Evolutionary conservation across 2,113 vertebrate genomes (phyloP).

Genomic region (Tautogolabrus adspersus): DNA sequence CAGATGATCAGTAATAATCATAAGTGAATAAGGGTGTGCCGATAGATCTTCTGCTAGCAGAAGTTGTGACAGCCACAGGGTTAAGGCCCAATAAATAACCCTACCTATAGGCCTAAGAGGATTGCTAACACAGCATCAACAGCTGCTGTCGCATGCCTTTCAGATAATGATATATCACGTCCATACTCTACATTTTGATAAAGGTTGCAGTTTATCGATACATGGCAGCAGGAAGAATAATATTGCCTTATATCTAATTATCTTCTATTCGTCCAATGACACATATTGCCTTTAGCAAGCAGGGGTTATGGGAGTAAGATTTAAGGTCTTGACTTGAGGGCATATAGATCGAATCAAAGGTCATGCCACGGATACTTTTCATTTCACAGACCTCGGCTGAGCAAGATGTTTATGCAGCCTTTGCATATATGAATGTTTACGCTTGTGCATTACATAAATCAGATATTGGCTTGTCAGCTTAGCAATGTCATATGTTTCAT

Average conservation of each 20-base stretch:
- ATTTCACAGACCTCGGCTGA: constrained; percentile 66
- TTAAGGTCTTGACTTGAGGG: constrained; percentile 75
- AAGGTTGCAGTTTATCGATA: constrained; percentile 77
- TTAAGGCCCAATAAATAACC: constrained; percentile 61
- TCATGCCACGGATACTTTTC: constrained; percentile 72
- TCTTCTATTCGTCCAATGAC: constrained; percentile 71
- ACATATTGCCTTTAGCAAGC: constrained; percentile 66
- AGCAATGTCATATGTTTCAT: constrained; percentile 61
- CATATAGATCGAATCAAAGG: constrained; percentile 75
- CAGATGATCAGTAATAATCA: constrained; percentile 91
- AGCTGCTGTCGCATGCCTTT: constrained; percentile 58
- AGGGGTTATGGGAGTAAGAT: constrained; percentile 70
- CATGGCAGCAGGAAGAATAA: constrained; percentile 66
- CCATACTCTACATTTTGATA: constrained; percentile 76
- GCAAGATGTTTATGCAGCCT: constrained; percentile 39
- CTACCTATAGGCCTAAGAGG: constrained; percentile 78
- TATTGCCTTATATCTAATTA: constrained; percentile 77
- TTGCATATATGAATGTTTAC: constrained; percentile 64
- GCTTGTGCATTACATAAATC: constrained; percentile 62
- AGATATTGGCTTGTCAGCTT: constrained; percentile 54
- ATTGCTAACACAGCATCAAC: constrained; percentile 75
- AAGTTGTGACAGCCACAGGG: constrained; percentile 52
- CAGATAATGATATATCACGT: constrained; percentile 76
- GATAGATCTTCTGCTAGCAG: constrained; percentile 73
- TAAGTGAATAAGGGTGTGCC: constrained; percentile 84